These are phyloP conservation scores for Andrena praecox DNA, from an alignment of 2,888 invertebrate species.

Conservation along the genomic window DNA sequence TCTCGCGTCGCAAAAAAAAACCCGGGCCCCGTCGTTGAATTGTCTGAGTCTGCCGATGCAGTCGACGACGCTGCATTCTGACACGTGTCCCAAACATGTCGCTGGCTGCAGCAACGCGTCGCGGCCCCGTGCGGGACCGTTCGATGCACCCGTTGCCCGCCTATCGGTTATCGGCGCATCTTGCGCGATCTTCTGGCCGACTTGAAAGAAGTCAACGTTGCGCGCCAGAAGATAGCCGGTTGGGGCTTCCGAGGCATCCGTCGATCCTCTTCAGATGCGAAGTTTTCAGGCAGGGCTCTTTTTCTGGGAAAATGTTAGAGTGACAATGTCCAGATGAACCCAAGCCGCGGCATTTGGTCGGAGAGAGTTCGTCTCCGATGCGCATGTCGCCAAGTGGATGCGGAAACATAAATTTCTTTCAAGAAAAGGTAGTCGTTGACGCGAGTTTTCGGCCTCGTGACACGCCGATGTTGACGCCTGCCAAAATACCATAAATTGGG, in stretches of 20 bases:
- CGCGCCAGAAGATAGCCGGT: constrained; percentile 14
- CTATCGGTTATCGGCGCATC: constrained; percentile 60
- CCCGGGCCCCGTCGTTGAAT: constrained; percentile 49
- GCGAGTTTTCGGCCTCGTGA: too few relatives aligned
- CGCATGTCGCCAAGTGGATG: too few relatives aligned
- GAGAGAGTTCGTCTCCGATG: too few relatives aligned
- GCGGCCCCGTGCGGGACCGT: constrained; percentile 31
- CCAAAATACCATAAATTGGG: too few relatives aligned
- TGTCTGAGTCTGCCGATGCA: constrained; percentile 42
- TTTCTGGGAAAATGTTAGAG: too few relatives aligned
- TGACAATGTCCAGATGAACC: too few relatives aligned
- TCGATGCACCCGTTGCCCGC: constrained; percentile 52
- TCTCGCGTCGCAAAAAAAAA: constrained; percentile 33
- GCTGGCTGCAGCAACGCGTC: constrained; percentile 20
- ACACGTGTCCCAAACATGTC: constrained; percentile 61
- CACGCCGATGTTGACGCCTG: too few relatives aligned
- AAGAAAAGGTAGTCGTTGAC: too few relatives aligned
- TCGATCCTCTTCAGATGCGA: too few relatives aligned
- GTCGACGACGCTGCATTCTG: constrained; percentile 32
- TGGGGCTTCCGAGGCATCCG: not conserved
- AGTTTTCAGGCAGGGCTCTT: too few relatives aligned
- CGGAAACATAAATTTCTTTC: too few relatives aligned
- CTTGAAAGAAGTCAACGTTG: constrained; percentile 42
- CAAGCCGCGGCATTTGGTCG: too few relatives aligned
- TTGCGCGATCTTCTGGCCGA: constrained; percentile 37